Evolutionary conservation across 2,888 invertebrate species (phyloP), one percentile per base, ranked within the genome.

Genomic region (Nebria brevicollis): DNA sequence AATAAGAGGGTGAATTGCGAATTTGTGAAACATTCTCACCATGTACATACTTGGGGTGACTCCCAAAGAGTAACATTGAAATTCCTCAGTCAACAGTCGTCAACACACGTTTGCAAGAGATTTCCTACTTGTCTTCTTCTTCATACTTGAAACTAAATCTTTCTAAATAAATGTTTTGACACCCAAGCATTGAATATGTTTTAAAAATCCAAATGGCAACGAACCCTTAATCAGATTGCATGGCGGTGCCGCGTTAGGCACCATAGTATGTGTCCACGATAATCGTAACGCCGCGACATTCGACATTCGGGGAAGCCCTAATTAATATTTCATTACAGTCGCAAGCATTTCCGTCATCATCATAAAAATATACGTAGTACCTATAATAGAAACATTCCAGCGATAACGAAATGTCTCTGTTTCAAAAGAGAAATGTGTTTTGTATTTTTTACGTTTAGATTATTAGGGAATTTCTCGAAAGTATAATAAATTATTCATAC

Each of bases 281-380:
- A 73, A 72, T 78, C 78, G 74, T 66, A 72, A 66, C 20, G 66
- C 20, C 20, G 42, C 66, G 42, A 78, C 34, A 78, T 73, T 25
- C 66, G 42, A 78, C 34, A 78, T 73, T 25, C 26, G 68, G 26
- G 34, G 66, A 15, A 54, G 66, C 77, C 74, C n/a, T 78, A 78
- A 78, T 78, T 78, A 78, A 78, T 78, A 78, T 78, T 78, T 78
- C 78, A 78, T 74, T 66, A 74, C 41, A 54, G 54, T 54, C 54
- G 54, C 54, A 13, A 34, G 66, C 65, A 74, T 77, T 77, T 72
- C 20, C 72, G 77, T 72, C 72, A 72, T 72, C 65, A 77, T 65
- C 72, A 72, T 72, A 25, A 54, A 54, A 54, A 54, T 54, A 54
- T 54, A 54, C 34, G 1, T 34, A 34, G 20, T 34, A 34, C 34